Percentiles rank a stretch among this genome's conserved stretches.
Conservation (phyloP, 2,113 vertebrate species). For the Archilochus colubris region DNA sequence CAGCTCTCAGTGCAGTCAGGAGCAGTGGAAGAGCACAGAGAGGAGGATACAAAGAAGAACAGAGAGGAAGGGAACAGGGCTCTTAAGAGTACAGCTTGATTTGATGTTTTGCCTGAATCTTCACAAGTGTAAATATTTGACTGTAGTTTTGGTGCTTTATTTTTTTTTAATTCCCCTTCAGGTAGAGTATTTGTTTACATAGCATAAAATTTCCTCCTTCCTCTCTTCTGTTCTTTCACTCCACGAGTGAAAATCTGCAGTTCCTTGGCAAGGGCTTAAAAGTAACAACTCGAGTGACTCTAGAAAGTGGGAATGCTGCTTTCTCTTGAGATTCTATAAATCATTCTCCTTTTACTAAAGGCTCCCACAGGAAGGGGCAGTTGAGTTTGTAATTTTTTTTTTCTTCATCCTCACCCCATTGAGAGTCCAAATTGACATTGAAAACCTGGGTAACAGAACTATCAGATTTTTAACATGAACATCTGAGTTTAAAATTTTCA, state of each 20-base stretch:
- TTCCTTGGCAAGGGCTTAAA: constrained; percentile 18
- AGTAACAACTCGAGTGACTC: neutral
- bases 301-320: neutral
- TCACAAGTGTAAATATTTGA: constrained; percentile 67
- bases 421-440: neutral
- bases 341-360: neutral
- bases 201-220: constrained; percentile 35
- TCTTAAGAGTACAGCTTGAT: constrained; percentile 47
- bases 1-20: neutral
- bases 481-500: neutral
- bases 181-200: constrained; percentile 62
- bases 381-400: neutral
- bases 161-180: constrained; percentile 49
- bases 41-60: neutral
- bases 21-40: neutral
- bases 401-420: neutral
- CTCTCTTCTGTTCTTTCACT: constrained; percentile 28
- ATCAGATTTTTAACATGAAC: neutral
- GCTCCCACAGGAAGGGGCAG: neutral
- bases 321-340: neutral
- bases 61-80: neutral
- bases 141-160: constrained; percentile 35
- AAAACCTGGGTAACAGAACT: neutral
- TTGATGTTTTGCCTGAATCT: constrained; percentile 64
- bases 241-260: constrained; percentile 3